Evolutionary conservation across 2,113 vertebrate genomes (phyloP), one percentile per base, ranked within the genome.

Genomic region (Syngnathus floridae): DNA sequence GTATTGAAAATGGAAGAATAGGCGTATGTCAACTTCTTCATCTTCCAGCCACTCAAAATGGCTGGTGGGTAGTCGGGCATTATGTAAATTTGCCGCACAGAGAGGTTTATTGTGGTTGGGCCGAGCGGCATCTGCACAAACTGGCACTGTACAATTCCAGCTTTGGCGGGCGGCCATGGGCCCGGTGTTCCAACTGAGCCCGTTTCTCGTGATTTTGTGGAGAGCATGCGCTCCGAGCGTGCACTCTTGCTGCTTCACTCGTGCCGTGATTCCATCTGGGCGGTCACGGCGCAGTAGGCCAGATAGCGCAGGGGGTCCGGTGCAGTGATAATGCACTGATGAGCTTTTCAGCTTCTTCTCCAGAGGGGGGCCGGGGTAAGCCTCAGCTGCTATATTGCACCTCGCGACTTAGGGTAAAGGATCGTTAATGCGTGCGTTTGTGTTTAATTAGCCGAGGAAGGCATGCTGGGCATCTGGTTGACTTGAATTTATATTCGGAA

Each of bases 311-410:
- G 21, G 19, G 65, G 43, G 45, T 36, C 65, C 59, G n/a, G 51
- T 26, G 21, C 7, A 37, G n/a, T 66, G 51, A 56, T 52, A 48
- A 66, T 43, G 56, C 68, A 54, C 56, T 16, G 63, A 58, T 66
- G 45, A 57, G 48, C 72, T 65, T 67, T 31, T 52, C 22, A 79
- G 43, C 62, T 62, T 69, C 45, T 58, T 78, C 70, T 83, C 52
- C 61, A 41, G 21, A 67, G 65, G 67, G 54, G 38, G 45, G 59
- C 57, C 41, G n/a, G 35, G 60, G 64, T 58, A 22, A 19, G 48
- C 76, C 48, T 31, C 59, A 37, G 38, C 66, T 56, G 19, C 19
- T 64, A 49, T 64, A 49, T 19, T 46, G 2, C 37, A 22, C n/a
- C 12, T 13, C 6, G 21, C 22, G 37, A 41, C n/a, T 16, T 16